Percentiles rank a stretch among this genome's conserved stretches.
Evolutionary conservation across 2,797 vertebrate genomes (phyloP).

Genomic region (Amazona ochrocephala): DNA sequence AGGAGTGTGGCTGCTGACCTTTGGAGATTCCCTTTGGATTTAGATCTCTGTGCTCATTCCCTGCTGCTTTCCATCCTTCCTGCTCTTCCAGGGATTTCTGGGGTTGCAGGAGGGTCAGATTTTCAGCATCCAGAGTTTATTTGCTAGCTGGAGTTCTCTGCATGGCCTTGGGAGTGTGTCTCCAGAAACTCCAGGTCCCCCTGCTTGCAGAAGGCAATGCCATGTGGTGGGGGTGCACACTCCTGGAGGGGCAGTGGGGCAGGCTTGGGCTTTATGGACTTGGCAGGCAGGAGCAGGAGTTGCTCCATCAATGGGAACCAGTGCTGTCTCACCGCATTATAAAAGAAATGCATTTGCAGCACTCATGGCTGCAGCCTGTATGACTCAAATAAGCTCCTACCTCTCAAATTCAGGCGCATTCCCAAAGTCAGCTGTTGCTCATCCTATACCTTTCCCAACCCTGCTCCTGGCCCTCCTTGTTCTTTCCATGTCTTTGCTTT

Average conservation of each 20-base stretch:
- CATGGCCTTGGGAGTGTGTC: neutral
- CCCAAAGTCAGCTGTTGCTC: neutral
- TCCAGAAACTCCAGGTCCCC: neutral
- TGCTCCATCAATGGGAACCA: accelerated
- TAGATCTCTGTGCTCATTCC: neutral
- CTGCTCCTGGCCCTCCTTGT: neutral
- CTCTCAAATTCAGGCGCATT: constrained; percentile 19
- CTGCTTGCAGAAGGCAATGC: neutral
- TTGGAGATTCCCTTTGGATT: neutral
- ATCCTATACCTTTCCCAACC: neutral
- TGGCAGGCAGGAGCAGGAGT: neutral
- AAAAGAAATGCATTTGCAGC: neutral
- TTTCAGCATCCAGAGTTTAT: neutral
- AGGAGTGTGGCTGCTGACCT: neutral
- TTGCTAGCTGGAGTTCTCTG: neutral
- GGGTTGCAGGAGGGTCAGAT: neutral
- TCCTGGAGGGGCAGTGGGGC: neutral
- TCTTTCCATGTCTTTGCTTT: neutral
- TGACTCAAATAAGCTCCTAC: neutral
- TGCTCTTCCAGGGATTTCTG: neutral
- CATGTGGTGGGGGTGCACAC: accelerated
- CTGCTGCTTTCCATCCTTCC: neutral
- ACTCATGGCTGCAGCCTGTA: neutral
- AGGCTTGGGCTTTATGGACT: neutral
- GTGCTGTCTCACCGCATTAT: neutral